phyloP scores from a whole-genome alignment of 2,888 invertebrate species.

The Monochamus alternatus region DNA sequence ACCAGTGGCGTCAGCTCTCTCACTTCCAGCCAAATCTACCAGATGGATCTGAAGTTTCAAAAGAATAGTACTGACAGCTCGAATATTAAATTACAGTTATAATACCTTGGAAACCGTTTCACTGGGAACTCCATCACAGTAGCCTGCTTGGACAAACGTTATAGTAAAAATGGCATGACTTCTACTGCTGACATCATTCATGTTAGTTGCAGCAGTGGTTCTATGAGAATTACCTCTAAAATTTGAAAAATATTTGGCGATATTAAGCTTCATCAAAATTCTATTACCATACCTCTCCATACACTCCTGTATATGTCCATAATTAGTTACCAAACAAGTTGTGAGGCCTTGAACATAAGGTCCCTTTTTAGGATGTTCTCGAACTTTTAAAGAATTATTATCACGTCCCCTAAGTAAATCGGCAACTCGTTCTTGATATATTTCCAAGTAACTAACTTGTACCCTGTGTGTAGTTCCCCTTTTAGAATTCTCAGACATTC shows the following conservation, averaged over 20 bases:
- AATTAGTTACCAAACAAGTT: slow-evolving; percentile 88
- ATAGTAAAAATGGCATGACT: slow-evolving; percentile 95
- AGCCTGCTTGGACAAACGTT: slow-evolving; percentile 90
- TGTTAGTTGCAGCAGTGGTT: slow-evolving; percentile 91
- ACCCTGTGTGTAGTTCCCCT: slow-evolving; percentile 88
- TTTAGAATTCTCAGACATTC: slow-evolving; percentile 87
- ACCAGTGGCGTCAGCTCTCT: slow-evolving; percentile 90
- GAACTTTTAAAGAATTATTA: slow-evolving; percentile 73
- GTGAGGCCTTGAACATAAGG: slow-evolving; percentile 91
- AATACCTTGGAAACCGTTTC: slow-evolving; percentile 89
- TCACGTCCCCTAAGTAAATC: slow-evolving; percentile 76
- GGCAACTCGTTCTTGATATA: slow-evolving; percentile 80
- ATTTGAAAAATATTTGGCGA: slow-evolving; percentile 7
- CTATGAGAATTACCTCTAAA: slow-evolving; percentile 86
- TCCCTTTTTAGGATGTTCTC: slow-evolving; percentile 85
- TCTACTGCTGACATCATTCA: slow-evolving; percentile 93
- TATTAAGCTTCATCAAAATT: background rate
- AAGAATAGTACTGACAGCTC: background rate
- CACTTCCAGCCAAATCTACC: slow-evolving; percentile 92
- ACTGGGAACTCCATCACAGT: slow-evolving; percentile 89
- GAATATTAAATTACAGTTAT: slow-evolving; percentile 1
- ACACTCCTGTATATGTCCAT: slow-evolving; percentile 86
- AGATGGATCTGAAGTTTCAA: slow-evolving; percentile 76
- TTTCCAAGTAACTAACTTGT: slow-evolving; percentile 82
- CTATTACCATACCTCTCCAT: slow-evolving; percentile 64